phyloP scores from a whole-genome alignment of 1,140 invertebrate species.

The Battus philenor region DNA sequence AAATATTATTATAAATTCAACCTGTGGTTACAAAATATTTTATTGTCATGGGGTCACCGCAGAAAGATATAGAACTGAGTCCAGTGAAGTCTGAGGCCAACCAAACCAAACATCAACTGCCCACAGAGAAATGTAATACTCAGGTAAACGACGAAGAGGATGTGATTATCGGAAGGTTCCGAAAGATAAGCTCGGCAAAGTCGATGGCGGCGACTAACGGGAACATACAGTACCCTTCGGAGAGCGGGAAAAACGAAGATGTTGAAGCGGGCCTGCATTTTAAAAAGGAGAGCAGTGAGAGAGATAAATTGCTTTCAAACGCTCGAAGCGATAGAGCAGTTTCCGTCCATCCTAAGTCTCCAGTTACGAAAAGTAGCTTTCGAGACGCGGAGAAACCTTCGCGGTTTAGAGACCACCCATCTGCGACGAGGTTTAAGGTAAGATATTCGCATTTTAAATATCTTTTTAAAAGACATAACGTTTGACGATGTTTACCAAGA shows the following conservation, averaged over 20 bases:
- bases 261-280: constrained; percentile 61
- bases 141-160: constrained; percentile 63
- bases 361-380: constrained; percentile 77
- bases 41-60: constrained; percentile 41
- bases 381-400: constrained; percentile 78
- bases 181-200: constrained; percentile 74
- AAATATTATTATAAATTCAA: constrained; percentile 28
- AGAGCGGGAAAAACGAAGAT: constrained; percentile 52
- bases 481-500: too few relatives aligned
- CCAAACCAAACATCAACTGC: constrained; percentile 16
- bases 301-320: constrained; percentile 41
- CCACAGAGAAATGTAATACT: constrained; percentile 28
- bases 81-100: constrained; percentile 39
- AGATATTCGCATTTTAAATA: too few relatives aligned
- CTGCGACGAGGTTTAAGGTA: constrained; percentile 78
- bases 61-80: constrained; percentile 64
- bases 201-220: constrained; percentile 74
- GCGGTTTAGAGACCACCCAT: constrained; percentile 76
- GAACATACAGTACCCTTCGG: constrained; percentile 59
- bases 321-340: constrained; percentile 25
- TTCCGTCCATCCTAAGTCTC: constrained; percentile 33
- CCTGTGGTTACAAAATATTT: background rate
- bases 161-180: constrained; percentile 70
- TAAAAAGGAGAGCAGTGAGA: constrained; percentile 39
- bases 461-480: too few relatives aligned